Evolutionary conservation across 2,113 vertebrate genomes (phyloP), one percentile per base, ranked within the genome.

Genomic region (Campylomormyrus numenius): DNA sequence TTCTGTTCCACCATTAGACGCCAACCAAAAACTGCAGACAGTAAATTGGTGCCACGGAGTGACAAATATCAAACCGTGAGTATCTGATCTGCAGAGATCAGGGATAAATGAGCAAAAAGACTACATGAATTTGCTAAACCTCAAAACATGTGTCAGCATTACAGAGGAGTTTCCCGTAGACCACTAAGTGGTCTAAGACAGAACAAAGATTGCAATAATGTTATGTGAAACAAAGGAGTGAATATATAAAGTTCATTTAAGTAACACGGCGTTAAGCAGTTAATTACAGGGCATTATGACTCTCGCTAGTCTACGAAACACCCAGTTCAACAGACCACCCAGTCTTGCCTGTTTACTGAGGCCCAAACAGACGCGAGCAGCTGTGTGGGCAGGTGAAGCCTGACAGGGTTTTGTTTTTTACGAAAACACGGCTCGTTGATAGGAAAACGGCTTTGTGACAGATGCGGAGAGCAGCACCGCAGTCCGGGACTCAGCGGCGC

Each of bases 211-310:
- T 9, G 7, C 13, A 35, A 21, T 35, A 56, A 87, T 87, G 50
- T 27, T 56, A 87, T 87, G 27, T 24, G 27, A 17, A 39, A 56
- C 17, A 11, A 17, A n/a, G 27, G 24, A 52, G 3, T 53, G n/a
- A 31, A 35, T 31, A 87, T 50, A 15, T 35, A 87, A 35, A 53
- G 31, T 35, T 87, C 85, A 53, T 87, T 87, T 87, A 56, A 56
- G 49, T 53, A 56, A 53, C 50, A 53, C 49, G 27, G 21, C 35
- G 2, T 56, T 87, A 87, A 87, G 50, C 49, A 53, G 50, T 27
- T 87, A 87, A 87, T 87, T 87, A 87, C 85, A 87, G 50, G 49
- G 83, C 83, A 85, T 85, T 24, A 6, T 21, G 13, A 53, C n/a
- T 53, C 48, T 56, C 27, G 13, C 6, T 31, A 52, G 27, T 53